A percentile compares a stretch with the other conserved stretches of the same genome.
Evolutionary conservation across 2,888 invertebrate species (phyloP).

Genomic region (Hypolimnas misippus): DNA sequence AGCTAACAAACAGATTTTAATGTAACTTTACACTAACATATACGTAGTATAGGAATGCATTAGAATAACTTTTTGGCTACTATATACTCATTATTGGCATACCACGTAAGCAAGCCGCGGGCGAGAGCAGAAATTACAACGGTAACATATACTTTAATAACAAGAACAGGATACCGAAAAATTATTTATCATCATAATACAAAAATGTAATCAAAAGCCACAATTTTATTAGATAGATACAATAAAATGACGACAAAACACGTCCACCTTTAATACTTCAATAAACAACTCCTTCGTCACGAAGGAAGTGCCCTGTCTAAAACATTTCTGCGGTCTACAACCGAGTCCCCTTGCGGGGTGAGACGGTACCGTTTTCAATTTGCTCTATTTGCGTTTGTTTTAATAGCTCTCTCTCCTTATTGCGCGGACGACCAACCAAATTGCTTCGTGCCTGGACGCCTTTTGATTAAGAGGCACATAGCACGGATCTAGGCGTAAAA

Average conservation of each 20-base stretch:
- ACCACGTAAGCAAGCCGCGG: too few species aligned
- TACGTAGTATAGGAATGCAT: too few species aligned
- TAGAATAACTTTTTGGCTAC: too few species aligned
- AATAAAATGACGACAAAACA: background rate
- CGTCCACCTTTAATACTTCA: background rate
- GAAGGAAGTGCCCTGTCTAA: background rate
- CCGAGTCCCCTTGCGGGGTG: constrained; percentile 61
- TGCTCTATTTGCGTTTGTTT: constrained; percentile 83
- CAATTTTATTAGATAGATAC: too few species aligned
- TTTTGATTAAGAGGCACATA: constrained; percentile 73
- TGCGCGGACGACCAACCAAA: constrained; percentile 77
- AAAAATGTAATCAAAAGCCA: too few species aligned
- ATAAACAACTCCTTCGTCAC: background rate
- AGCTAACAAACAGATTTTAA: too few species aligned
- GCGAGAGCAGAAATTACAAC: too few species aligned
- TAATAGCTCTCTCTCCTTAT: constrained; percentile 82
- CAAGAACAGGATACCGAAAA: background rate
- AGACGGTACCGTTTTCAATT: constrained; percentile 79
- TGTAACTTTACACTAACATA: too few species aligned
- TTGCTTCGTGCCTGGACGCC: constrained; percentile 81
- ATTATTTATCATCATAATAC: too few species aligned
- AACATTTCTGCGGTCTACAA: constrained; percentile 44
- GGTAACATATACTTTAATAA: too few species aligned
- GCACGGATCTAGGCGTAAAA: constrained; percentile 60
- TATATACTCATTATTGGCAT: too few species aligned